Conservation (phyloP, 2,797 vertebrate genomes). For the Lepilemur ruficaudatus region DNA sequence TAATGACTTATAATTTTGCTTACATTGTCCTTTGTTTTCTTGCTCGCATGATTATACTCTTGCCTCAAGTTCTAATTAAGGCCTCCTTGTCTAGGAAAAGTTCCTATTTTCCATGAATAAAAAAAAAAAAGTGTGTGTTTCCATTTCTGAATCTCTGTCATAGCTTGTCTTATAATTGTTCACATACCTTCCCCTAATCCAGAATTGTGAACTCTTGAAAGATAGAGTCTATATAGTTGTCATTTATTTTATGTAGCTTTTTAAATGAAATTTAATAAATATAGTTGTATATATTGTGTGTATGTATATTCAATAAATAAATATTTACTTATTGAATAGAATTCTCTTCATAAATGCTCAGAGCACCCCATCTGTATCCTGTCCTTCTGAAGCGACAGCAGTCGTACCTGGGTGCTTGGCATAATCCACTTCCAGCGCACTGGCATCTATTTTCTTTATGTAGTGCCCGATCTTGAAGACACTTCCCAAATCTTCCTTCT, state of each 20-base stretch:
- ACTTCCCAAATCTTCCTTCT: background rate
- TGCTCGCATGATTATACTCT: background rate
- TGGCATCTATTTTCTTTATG: background rate
- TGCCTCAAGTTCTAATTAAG: background rate
- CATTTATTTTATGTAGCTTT: background rate
- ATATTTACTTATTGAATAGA: background rate
- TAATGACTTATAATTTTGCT: background rate
- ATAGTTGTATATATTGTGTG: background rate
- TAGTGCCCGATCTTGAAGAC: background rate
- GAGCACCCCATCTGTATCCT: background rate
- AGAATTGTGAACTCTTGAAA: background rate
- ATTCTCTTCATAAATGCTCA: background rate
- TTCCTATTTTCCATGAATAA: background rate
- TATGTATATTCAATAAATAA: background rate
- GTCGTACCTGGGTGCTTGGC: background rate
- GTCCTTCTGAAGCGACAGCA: background rate
- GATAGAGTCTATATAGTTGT: background rate
- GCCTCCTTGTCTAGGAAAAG: background rate
- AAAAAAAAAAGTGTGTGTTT: background rate
- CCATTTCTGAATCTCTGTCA: background rate
- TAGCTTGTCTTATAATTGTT: background rate
- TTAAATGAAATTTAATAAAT: background rate
- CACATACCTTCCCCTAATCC: background rate
- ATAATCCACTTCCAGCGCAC: background rate
- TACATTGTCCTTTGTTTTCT: background rate